Percentiles rank a stretch among this genome's conserved stretches.
These are phyloP conservation scores for Leptodactylus fallax DNA, from an alignment of 2,797 vertebrate genomes.

Conservation along the genomic window DNA sequence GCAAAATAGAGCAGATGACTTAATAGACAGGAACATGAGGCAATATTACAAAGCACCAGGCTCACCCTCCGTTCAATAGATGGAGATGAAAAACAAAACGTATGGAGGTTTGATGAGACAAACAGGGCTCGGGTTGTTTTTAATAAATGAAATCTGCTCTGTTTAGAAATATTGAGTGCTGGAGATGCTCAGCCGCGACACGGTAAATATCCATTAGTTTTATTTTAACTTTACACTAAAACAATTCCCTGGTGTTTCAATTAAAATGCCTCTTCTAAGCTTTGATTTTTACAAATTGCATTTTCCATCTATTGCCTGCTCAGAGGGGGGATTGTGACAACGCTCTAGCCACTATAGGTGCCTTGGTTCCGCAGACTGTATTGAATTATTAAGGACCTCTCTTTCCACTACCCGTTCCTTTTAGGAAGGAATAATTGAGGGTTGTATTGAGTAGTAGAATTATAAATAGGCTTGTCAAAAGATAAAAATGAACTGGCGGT, in stretches of 20 bases:
- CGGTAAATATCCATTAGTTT: slow-evolving; percentile 54
- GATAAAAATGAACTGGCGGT: slow-evolving; percentile 16
- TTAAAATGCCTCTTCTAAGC: slow-evolving; percentile 53
- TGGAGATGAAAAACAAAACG: slow-evolving; percentile 49
- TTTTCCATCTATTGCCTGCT: slow-evolving; percentile 54
- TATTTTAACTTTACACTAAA: slow-evolving; percentile 50
- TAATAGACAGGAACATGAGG: slow-evolving; percentile 60
- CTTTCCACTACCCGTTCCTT: slow-evolving; percentile 14
- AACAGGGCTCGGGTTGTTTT: slow-evolving; percentile 24
- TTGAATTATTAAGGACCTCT: slow-evolving; percentile 47
- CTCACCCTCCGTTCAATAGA: slow-evolving; percentile 27
- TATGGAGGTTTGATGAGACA: slow-evolving; percentile 20
- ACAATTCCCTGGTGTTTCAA: slow-evolving; percentile 62
- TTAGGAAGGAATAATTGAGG: slow-evolving; percentile 48
- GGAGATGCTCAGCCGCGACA: slow-evolving; percentile 9
- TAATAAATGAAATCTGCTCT: slow-evolving; percentile 46
- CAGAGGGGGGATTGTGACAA: slow-evolving; percentile 38
- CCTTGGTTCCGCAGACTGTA: slow-evolving; percentile 21
- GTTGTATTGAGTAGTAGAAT: slow-evolving; percentile 28
- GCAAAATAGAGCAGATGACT: slow-evolving; percentile 63
- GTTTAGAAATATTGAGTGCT: slow-evolving; percentile 36
- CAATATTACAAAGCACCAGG: slow-evolving; percentile 24
- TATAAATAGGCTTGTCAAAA: slow-evolving; percentile 28
- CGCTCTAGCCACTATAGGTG: slow-evolving; percentile 36
- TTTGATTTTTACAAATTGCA: slow-evolving; percentile 59